Conservation (phyloP, 2,797 vertebrate genomes). For the Odontamblyopus rebecca region DNA sequence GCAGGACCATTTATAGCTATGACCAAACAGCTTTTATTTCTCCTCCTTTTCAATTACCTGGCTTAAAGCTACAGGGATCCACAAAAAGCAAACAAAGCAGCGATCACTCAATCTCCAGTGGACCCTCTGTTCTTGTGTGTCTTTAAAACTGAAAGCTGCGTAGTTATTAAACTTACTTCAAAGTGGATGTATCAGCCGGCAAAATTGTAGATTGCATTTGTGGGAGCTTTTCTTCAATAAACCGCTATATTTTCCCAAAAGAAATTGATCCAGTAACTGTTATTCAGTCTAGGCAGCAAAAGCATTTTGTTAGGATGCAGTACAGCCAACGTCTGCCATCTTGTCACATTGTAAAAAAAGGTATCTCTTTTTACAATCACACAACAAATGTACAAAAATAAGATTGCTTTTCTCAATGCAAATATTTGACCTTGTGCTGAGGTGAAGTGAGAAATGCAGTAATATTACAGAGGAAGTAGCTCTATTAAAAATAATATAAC, state of each 20-base stretch:
- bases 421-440: constrained; percentile 2
- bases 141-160: constrained; percentile 50
- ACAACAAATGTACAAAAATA: background rate
- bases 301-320: constrained; percentile 8
- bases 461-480: background rate
- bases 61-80: constrained; percentile 50
- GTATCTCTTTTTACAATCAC: constrained; percentile 4
- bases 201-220: constrained; percentile 34
- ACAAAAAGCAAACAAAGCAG: constrained; percentile 55
- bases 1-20: constrained; percentile 30
- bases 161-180: constrained; percentile 48
- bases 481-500: background rate
- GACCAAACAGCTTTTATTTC: constrained; percentile 33
- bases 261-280: constrained; percentile 24
- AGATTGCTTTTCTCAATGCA: background rate
- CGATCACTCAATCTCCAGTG: constrained; percentile 57
- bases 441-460: background rate
- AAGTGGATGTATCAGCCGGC: constrained; percentile 23
- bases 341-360: constrained; percentile 9
- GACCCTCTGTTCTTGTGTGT: constrained; percentile 40
- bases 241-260: constrained; percentile 20
- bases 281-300: constrained; percentile 12
- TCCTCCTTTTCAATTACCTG: constrained; percentile 49
- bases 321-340: constrained; percentile 6
- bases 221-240: constrained; percentile 36